Evolutionary conservation across 2,797 vertebrate species (phyloP), one percentile per base, ranked within the genome.

Genomic region (Oceanodroma leucorhoa): DNA sequence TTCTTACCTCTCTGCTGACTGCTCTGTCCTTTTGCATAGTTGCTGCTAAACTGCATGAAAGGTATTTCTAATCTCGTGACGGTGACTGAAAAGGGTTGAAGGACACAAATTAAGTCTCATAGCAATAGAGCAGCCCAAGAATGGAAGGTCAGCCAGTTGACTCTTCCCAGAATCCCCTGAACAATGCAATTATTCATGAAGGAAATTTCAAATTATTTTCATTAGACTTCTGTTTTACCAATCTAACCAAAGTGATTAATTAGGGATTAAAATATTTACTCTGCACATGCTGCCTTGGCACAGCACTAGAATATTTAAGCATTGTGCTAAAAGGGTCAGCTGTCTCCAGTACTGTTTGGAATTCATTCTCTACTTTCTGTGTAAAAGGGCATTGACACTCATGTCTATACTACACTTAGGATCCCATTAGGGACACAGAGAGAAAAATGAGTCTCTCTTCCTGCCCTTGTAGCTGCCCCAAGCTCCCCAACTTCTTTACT

Each of bases 201-300:
- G 98, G 98, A 98, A 98, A 98, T 98, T 98, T 98, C 97, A 98
- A 98, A 98, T 98, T 98, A 98, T 98, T 98, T 98, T 98, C 98
- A 98, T 98, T 98, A 98, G 98, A 98, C 97, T 98, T 98, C 97
- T 98, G 98, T 98, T 98, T 98, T 98, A 98, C 98, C 98, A 98
- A 98, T 98, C 99, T 99, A 99, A 98, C 99, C 99, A 99, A 99
- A 99, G 99, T 99, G 99, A 99, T 99, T 99, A 99, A 99, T 99
- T 99, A 98, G 97, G 99, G 99, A 99, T 99, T 99, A 99, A 99
- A 99, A 99, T 99, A 99, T 99, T 99, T 99, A 99, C 99, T 99
- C 98, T 98, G 98, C 99, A 99, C 99, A 99, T 99, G 99, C 98
- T 98, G 98, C 98, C 98, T 98, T 99, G 98, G 98, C 98, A 98